A percentile compares a stretch with the other conserved stretches of the same genome.
These are phyloP conservation scores for Nomada lathburiana DNA, from an alignment of 2,888 invertebrate species.

Conservation along the genomic window DNA sequence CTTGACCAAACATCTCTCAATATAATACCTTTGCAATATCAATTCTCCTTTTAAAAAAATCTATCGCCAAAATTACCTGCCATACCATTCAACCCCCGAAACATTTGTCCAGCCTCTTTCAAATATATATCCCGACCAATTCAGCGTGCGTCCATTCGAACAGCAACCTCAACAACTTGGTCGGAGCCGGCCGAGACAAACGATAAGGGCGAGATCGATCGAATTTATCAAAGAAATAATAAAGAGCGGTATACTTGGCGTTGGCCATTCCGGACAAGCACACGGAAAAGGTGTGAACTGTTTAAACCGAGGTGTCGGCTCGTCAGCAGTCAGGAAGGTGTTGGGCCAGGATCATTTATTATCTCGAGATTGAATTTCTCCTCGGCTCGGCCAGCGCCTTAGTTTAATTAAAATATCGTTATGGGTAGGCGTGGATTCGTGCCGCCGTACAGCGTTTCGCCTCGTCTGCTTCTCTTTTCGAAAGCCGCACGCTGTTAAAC, in stretches of 20 bases:
- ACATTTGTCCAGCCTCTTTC: background rate
- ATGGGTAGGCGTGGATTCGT: slow-evolving; percentile 84
- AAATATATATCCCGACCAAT: slow-evolving; percentile 5
- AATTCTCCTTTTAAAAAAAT: too few relatives aligned
- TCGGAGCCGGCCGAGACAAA: slow-evolving; percentile 59
- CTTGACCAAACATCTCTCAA: background rate
- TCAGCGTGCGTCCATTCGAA: background rate
- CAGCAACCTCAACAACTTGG: slow-evolving; percentile 20
- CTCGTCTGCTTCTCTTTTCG: slow-evolving; percentile 67
- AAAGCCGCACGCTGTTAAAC: slow-evolving; percentile 57
- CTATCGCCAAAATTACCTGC: background rate
- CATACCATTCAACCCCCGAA: too few relatives aligned
- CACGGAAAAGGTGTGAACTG: slow-evolving; percentile 81
- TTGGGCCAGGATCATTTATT: slow-evolving; percentile 84
- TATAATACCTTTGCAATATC: background rate
- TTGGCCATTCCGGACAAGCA: slow-evolving; percentile 62
- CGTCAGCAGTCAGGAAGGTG: slow-evolving; percentile 82
- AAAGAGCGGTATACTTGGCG: slow-evolving; percentile 64
- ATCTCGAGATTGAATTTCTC: slow-evolving; percentile 85
- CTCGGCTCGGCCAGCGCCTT: slow-evolving; percentile 78
- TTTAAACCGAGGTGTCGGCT: slow-evolving; percentile 79
- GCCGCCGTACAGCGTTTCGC: slow-evolving; percentile 76
- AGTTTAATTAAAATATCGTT: slow-evolving; percentile 85
- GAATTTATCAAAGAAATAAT: slow-evolving; percentile 72
- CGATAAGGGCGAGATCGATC: slow-evolving; percentile 69